phyloP scores from a whole-genome alignment of 2,113 vertebrate genomes.

The Panthera tigris region DNA sequence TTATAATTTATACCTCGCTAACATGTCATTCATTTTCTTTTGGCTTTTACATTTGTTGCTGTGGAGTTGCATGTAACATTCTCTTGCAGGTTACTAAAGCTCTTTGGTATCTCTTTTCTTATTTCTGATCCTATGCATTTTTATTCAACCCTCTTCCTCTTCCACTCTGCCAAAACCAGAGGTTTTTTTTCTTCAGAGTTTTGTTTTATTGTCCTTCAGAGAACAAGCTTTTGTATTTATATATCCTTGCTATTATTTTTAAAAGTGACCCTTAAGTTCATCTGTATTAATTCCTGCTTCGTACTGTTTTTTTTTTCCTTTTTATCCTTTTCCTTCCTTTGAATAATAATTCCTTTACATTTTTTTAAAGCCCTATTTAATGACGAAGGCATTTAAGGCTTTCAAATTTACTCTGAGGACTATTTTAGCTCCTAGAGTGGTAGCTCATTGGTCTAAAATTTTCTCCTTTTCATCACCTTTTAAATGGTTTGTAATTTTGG shows the following conservation, averaged over 20 bases:
- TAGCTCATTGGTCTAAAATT: background rate
- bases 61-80: background rate
- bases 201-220: background rate
- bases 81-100: background rate
- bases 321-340: background rate
- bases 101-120: slow-evolving; percentile 4
- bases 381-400: background rate
- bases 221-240: background rate
- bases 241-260: background rate
- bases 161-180: background rate
- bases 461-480: background rate
- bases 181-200: background rate
- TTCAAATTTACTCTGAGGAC: background rate
- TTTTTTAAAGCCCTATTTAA: background rate
- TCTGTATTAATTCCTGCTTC: background rate
- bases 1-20: background rate
- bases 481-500: slow-evolving; percentile 18
- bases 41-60: background rate
- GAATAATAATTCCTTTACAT: background rate
- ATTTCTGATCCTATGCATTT: background rate
- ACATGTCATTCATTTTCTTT: background rate
- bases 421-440: background rate
- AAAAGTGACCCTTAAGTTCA: background rate
- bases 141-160: background rate
- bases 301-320: background rate